Conservation (phyloP, 64 coral and sea anemone genomes). For the Pachyseris speciosa region DNA sequence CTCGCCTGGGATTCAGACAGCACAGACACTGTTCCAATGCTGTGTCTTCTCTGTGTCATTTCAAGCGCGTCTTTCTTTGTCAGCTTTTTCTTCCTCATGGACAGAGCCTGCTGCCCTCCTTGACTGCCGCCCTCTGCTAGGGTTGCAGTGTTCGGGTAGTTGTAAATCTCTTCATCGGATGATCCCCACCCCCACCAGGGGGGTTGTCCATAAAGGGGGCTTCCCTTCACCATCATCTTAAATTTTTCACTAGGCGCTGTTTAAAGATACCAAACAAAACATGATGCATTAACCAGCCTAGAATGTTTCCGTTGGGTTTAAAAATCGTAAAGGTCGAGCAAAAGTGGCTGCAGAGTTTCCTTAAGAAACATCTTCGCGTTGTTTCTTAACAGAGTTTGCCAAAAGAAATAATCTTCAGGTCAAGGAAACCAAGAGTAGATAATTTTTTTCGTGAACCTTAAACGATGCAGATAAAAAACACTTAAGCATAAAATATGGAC, state of each 20-base stretch:
- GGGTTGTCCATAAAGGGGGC: conserved; percentile 87
- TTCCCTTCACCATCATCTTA: conserved; percentile 74
- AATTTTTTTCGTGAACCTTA: too few relatives aligned
- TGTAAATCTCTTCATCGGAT: conserved; percentile 88
- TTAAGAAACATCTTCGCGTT: too few relatives aligned
- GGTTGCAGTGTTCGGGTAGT: conserved; percentile 79
- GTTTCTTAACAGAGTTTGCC: too few relatives aligned
- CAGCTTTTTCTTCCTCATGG: conserved; percentile 57
- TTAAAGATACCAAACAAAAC: too few relatives aligned
- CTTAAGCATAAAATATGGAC: too few relatives aligned
- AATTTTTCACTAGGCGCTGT: conserved; percentile 66
- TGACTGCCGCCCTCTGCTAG: neutral
- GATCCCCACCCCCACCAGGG: conserved; percentile 95
- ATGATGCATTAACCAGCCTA: too few relatives aligned
- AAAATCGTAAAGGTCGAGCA: too few relatives aligned
- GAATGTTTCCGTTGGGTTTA: too few relatives aligned
- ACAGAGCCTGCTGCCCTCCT: conserved; percentile 18
- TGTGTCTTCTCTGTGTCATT: conserved; percentile 31
- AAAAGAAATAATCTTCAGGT: too few relatives aligned
- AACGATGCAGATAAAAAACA: too few relatives aligned
- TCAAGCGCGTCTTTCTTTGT: conserved; percentile 46
- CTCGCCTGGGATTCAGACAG: conserved; percentile 58
- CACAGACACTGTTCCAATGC: conserved; percentile 65
- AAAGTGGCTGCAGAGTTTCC: too few relatives aligned
- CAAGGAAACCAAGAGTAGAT: too few relatives aligned